Base-by-base conservation (phyloP, 2,113 vertebrate genomes). In the Paraplagusia blochii region DNA sequence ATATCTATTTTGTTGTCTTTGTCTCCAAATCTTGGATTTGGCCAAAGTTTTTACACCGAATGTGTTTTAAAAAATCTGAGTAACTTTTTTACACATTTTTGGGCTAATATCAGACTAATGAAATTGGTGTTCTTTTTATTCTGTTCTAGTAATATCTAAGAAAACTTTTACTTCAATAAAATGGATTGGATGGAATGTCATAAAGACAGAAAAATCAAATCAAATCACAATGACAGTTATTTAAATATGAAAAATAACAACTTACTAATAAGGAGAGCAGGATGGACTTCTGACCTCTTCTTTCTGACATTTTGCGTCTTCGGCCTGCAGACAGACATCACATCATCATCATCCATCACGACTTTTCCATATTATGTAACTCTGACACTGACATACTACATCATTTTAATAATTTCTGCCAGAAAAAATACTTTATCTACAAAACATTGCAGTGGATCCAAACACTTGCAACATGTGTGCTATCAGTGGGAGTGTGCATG, bases 241-340 rank as follows among this genome's bases (percentile, higher is more conserved):
- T n/a, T n/a, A n/a, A n/a, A 43, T 34, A 34, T n/a, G 12, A 33
- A 61, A 29, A 29, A 29, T 6, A 29, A 29, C 22, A 29, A 79
- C 95, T 85, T 89, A 99, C 97, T 89, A 97, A 82, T 63, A 98
- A 79, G 19, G 94, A 85, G 2, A 91, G 92, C 68, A 98, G 89
- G 69, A 90, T 72, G 40, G 76, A 90, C 82, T 89, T 90, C 9
- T 70, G 14, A 80, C 87, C 83, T 80, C 82, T 83, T 34, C 76
- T 69, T 47, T 76, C 85, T 76, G 86, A 87, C 97, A 98, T 97
- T 46, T 78, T 85, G 79, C 74, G 53, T 78, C 54, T 85, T 85
- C 85, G 79, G 86, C 86, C 92, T 93, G 40, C 10, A 51, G 68
- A 53, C 76, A 65, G 40, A 69, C 36, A 40, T 40, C 9, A 40